Evolutionary conservation across 1,140 invertebrate genomes (phyloP).

Genomic region (Carposina sasakii): DNA sequence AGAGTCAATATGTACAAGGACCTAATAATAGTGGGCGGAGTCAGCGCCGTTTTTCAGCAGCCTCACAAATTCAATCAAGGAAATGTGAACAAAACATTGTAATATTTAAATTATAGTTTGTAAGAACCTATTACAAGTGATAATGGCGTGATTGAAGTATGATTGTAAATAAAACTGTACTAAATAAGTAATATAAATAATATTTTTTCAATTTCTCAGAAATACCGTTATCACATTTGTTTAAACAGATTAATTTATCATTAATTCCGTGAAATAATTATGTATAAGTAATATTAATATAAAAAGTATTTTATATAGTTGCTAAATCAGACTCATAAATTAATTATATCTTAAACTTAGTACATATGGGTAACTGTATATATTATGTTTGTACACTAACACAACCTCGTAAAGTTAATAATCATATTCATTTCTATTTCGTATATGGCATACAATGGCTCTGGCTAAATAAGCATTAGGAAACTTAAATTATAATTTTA

Average conservation of each 20-base stretch:
- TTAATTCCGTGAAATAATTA: slow-evolving; percentile 30
- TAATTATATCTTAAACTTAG: slow-evolving; percentile 59
- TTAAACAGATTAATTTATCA: slow-evolving; percentile 7
- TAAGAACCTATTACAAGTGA: too few species aligned
- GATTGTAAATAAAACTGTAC: too few species aligned
- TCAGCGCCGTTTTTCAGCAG: too few species aligned
- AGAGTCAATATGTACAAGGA: too few species aligned
- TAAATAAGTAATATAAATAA: slow-evolving; percentile 21
- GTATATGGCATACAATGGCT: slow-evolving; percentile 58
- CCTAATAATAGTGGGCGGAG: too few species aligned
- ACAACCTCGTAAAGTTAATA: slow-evolving; percentile 54
- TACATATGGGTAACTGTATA: slow-evolving; percentile 62
- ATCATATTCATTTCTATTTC: too few species aligned
- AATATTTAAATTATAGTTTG: too few species aligned
- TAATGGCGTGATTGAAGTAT: too few species aligned
- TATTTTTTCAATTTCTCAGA: slow-evolving; percentile 44
- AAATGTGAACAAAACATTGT: too few species aligned
- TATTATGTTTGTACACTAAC: slow-evolving; percentile 62
- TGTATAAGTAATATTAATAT: slow-evolving; percentile 49
- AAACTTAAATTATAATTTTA: too few species aligned
- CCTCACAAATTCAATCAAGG: too few species aligned
- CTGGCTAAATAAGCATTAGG: slow-evolving; percentile 22
- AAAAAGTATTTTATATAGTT: slow-evolving; percentile 37
- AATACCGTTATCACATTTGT: slow-evolving; percentile 65
- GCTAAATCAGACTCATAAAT: slow-evolving; percentile 68